Evolutionary conservation across 2,113 vertebrate species (phyloP).

Genomic region (Percopsis transmontana): DNA sequence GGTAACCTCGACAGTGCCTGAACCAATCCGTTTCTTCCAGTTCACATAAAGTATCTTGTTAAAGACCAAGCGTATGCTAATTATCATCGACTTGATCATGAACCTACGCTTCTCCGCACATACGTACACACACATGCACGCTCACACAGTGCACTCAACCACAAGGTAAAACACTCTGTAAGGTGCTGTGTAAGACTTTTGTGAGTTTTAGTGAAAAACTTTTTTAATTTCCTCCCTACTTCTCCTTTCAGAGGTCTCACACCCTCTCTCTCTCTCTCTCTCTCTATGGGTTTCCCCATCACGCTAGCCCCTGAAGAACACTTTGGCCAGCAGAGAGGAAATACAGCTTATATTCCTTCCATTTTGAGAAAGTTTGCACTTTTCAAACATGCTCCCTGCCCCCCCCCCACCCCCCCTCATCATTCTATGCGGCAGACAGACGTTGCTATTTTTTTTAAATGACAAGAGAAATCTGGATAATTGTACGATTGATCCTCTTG

Average conservation of each 20-base stretch:
- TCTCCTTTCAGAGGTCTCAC: constrained; percentile 30
- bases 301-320: constrained; percentile 25
- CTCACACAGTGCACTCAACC: constrained; percentile 22
- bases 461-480: constrained; percentile 74
- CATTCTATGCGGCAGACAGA: constrained; percentile 43
- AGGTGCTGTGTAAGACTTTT: constrained; percentile 40
- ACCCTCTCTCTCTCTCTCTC: not conserved
- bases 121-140: constrained; percentile 23
- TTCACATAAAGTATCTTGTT: constrained; percentile 7
- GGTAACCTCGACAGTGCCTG: not conserved
- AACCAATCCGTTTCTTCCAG: not conserved
- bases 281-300: constrained; percentile 25
- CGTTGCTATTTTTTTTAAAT: constrained; percentile 59
- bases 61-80: constrained; percentile 24
- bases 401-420: constrained; percentile 40
- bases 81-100: constrained; percentile 41
- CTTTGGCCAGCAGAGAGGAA: constrained; percentile 27
- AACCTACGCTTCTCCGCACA: not conserved
- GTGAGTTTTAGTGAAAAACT: constrained; percentile 38
- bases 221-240: constrained; percentile 34
- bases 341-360: constrained; percentile 44
- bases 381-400: constrained; percentile 39
- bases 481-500: constrained; percentile 77
- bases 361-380: constrained; percentile 59
- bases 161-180: constrained; percentile 23